Evolutionary conservation across 2,797 vertebrate species (phyloP), one percentile per base, ranked within the genome.

Genomic region (Centroberyx gerrardi): DNA sequence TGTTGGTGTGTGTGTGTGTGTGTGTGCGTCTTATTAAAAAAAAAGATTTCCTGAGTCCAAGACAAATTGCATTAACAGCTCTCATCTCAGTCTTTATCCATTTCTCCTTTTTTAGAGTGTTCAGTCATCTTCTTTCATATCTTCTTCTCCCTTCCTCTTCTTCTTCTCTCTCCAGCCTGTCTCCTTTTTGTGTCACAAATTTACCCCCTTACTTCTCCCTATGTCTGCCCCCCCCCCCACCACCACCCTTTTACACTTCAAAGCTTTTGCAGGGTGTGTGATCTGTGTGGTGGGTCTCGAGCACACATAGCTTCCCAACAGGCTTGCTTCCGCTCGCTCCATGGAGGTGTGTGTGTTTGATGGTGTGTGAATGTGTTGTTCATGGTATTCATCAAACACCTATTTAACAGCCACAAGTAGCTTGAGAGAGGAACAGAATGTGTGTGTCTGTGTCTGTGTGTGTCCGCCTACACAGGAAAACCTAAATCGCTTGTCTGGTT

Each of bases 241-340:
- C 59, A 59, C 62, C 67, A 72, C 59, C 63, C 64, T 72, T 70
- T 80, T 70, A 68, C 85, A 88, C 87, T 84, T 91, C 85, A 91
- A 88, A 90, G 87, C 84, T 78, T 71, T 86, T 55, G 48, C 62
- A 54, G 68, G 67, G 69, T 84, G 76, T 90, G 84, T 90, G 86
- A 91, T 91, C 87, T 87, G 75, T 80, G 87, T 81, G 88, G 88
- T 86, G 84, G 88, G 85, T 90, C 85, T 90, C 79, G 46, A 1
- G 56, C 4, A 17, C 70, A 54, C 71, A 22, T 55, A 49, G 81
- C 65, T 83, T 71, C 79, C 68, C 62, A 58, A 52, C 71, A 75
- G 67, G 62, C 48, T 10, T 0, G 6, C 68, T 84, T 90, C 88
- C 70, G 51, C 74, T 88, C 61, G 4, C 70, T 79, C 62, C 3